Conservation (phyloP, 2,797 vertebrate species). For the Ctenosaura bakeri region DNA sequence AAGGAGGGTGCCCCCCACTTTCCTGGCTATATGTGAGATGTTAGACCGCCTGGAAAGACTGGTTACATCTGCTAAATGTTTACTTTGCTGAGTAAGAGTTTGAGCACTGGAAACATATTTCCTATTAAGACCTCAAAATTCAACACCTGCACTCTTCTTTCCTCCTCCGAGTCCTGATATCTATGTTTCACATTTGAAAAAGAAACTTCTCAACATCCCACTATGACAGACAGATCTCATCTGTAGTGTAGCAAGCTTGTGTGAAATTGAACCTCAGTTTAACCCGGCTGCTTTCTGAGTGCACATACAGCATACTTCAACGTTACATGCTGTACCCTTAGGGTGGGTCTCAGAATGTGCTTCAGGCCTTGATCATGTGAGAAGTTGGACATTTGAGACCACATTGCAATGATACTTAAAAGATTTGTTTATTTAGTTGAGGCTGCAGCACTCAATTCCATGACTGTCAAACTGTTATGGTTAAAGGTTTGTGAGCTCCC, state of each 20-base stretch:
- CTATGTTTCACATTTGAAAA: conserved; percentile 62
- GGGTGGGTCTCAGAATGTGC: conserved; percentile 9
- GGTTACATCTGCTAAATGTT: conserved; percentile 40
- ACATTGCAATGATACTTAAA: neutral
- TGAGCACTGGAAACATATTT: conserved; percentile 57
- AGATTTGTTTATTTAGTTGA: neutral
- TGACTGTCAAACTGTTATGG: neutral
- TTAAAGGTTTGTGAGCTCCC: neutral
- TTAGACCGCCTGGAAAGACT: conserved; percentile 34
- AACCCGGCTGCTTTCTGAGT: neutral
- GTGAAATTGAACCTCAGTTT: conserved; percentile 16
- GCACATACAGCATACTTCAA: neutral
- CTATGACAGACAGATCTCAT: conserved; percentile 45
- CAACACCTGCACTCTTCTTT: conserved; percentile 53
- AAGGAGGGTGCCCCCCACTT: conserved; percentile 39
- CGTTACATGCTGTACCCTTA: neutral
- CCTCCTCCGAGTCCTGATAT: conserved; percentile 41
- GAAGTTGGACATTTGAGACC: neutral
- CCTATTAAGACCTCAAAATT: conserved; percentile 61
- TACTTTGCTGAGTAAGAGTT: conserved; percentile 47
- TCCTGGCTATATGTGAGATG: conserved; percentile 36
- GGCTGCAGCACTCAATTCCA: neutral
- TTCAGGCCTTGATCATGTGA: conserved; percentile 33
- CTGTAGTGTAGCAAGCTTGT: conserved; percentile 9
- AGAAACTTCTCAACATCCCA: neutral